These are phyloP conservation scores for Hylaeus anthracinus DNA, from an alignment of 1,140 invertebrate genomes.

Conservation along the genomic window DNA sequence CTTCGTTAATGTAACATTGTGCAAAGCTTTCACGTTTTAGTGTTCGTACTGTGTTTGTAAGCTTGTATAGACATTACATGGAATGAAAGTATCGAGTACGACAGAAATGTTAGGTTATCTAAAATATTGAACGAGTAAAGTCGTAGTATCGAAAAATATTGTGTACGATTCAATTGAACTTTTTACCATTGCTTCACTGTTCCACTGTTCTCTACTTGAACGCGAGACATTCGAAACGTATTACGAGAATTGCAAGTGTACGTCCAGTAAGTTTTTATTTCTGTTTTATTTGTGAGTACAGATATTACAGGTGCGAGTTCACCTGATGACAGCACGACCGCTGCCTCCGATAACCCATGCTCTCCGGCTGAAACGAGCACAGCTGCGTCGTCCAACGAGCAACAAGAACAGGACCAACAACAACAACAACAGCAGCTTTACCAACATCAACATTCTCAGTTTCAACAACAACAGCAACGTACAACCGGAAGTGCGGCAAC, in stretches of 20 bases:
- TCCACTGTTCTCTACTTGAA: conserved; percentile 3
- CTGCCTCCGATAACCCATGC: conserved; percentile 35
- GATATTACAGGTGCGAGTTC: conserved; percentile 62
- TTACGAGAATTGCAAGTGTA: background rate
- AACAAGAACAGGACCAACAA: conserved; percentile 40
- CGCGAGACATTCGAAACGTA: background rate
- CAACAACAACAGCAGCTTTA: conserved; percentile 46
- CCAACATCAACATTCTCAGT: conserved; percentile 54
- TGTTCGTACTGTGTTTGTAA: conserved; percentile 8
- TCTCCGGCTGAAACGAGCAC: conserved; percentile 53
- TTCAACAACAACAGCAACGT: conserved; percentile 64
- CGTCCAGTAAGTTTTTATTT: background rate
- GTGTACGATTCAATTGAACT: background rate
- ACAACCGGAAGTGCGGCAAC: conserved; percentile 53
- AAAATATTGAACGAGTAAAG: background rate
- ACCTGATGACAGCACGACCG: conserved; percentile 59
- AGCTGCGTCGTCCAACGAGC: conserved; percentile 54
- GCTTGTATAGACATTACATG: background rate
- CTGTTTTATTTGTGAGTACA: conserved; percentile 43
- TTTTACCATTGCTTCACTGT: background rate
- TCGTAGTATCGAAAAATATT: background rate
- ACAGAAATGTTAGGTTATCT: background rate
- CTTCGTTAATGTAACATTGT: background rate
- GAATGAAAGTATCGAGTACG: conserved; percentile 7
- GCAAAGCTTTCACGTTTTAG: background rate